Evolutionary conservation across 2,797 vertebrate species (phyloP), one percentile per base, ranked within the genome.

Genomic region (Melanotaenia parkinsoni): DNA sequence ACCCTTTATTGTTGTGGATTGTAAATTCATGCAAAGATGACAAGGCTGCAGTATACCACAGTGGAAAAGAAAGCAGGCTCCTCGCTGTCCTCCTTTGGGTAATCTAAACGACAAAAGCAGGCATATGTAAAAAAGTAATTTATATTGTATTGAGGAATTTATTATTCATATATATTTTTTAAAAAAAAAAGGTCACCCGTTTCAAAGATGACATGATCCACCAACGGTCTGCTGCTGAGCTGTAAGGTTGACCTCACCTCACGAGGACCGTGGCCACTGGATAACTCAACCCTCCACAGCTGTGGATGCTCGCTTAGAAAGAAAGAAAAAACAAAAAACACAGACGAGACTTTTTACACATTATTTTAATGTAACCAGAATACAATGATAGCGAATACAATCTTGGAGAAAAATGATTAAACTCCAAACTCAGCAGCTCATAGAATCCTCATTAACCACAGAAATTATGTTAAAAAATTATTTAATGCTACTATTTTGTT

Each of bases 201-300:
- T 72, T 94, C 83, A 72, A 93, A 93, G 70, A 58, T 74, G 67
- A 94, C 72, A 28, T 97, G 97, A 77, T 97, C 95, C 71, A 95
- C 92, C 38, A 95, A 92, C 3, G 95, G 86, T 66, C 70, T 92
- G 80, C 95, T 92, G 58, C 95, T 97, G 72, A 98, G 90, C 83
- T 96, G 95, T 90, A 96, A 94, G 0, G 86, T 82, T 0, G 98
- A 99, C 85, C 91, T 96, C 66, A 97, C 94, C 81, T 96, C 96
- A 77, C 94, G 95, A 26, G 84, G 82, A 26, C 96, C 93, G 0
- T 95, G 95, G 28, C 96, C 95, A 76, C 96, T 96, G 22, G 90
- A 94, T 64, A 99, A 91, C 68, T 98, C 96, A 24, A 96, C 94
- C 60, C 93, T 94, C 98, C 98, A 99, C 16, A 93, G 57, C 16